Base-by-base conservation (phyloP, 1,140 invertebrate genomes). In the Drosophila repleta region DNA sequence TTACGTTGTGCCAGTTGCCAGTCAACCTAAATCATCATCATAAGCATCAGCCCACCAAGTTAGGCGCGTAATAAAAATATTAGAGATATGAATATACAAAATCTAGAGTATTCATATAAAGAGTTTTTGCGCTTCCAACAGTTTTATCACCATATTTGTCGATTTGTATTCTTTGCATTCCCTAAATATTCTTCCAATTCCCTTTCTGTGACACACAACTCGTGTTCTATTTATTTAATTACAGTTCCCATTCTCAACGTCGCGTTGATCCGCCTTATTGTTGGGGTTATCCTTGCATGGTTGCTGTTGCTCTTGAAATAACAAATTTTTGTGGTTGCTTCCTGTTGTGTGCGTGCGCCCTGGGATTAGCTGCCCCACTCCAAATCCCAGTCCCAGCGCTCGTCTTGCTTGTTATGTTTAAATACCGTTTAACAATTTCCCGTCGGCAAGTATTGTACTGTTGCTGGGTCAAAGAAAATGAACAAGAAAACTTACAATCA, bases 381-480 rank as follows among this genome's bases (percentile, higher is more conserved):
- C 37, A 5, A 53, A 17, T 62, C 41, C 29, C 37, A 56, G 56
- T 61, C 45, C 67, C 49, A 53, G 41, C 41, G 49, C 63, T 43
- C 49, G 58, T 61, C 32, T 29, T 61, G 72, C 76, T 77, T 66
- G 52, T 73, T 74, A 76, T 73, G 68, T 74, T 88, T 88, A 87
- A 87, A 87, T 88, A 88, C 79, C 83, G 83, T 88, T 88, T 88
- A 88, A 88, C 83, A 88, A 88, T 76, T 88, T 88, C 76, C 83
- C 79, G 72, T 74, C 65, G 83, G 68, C 65, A 46, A 78, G 51
- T 68, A 75, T 72, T 67, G 29, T 43, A 62, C 49, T 15, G 17
- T 57, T n/a, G 7, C 37, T 56, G 24, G 20, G 49, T 29, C 56
- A 74, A 61, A 65, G 41, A 45, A 82, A 76, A 71, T 74, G 74